Evolutionary conservation across 1,140 invertebrate species (phyloP), one percentile per base, ranked within the genome.

Genomic region (Aphidius gifuensis): DNA sequence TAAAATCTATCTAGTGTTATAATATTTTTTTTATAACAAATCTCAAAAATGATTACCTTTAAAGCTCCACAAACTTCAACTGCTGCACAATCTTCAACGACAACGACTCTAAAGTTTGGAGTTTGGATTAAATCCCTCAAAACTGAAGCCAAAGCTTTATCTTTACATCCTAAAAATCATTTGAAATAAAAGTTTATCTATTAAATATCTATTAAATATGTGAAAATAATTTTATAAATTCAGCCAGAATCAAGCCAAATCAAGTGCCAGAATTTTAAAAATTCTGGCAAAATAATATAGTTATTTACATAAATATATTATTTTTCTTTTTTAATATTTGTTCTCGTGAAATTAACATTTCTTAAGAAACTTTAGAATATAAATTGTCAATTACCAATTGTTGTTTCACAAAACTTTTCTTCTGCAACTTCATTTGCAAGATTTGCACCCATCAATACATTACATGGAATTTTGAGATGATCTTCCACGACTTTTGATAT

Each of bases 391-490:
- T 75, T 82, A 88, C 90, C 92, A 67, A 94, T 91, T 3, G 92
- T 94, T 0, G 92, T 91, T 81, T 94, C 92, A 79, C 91, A 93
- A 69, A 92, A 94, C 68, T 91, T 87, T 70, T 89, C 91, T 61
- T 86, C 84, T 1, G 92, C 92, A 5, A 80, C 79, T 83, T 94
- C 92, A 61, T 85, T 85, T 6, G 92, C 92, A 39, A 93, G 78
- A 80, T 94, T 94, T 4, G 92, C 92, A 9, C 92, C 92, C 92
- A 94, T 94, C 5, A 94, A 77, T 43, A 92, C 91, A 66, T 86
- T 84, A 62, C 89, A 87, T 5, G 88, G 85, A 68, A 93, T 90
- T 61, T 85, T 83, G 6, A 94, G 77, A n/a, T 82, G 75, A 9
- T 86, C 78, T 44, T 84, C 80, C 40, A 94, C 90, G 3, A 89